These are phyloP conservation scores for Pedetes capensis DNA, from an alignment of 2,113 vertebrate species.

Conservation along the genomic window DNA sequence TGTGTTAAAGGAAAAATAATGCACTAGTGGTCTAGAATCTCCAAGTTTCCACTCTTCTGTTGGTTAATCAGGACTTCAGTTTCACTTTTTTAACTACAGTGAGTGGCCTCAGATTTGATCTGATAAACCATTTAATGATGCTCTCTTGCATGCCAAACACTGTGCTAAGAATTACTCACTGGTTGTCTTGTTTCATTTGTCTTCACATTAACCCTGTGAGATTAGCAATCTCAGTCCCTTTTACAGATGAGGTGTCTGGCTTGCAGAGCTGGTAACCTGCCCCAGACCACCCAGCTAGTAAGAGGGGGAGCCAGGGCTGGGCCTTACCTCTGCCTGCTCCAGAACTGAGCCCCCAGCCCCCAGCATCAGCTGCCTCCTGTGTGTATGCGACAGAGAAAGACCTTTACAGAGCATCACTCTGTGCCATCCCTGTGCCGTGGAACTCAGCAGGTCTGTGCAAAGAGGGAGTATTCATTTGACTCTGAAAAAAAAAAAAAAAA, in stretches of 20 bases:
- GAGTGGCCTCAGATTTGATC: neutral
- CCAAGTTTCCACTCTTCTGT: neutral
- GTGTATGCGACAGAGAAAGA: neutral
- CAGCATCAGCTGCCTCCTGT: neutral
- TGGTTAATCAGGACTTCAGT: neutral
- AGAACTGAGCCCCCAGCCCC: neutral
- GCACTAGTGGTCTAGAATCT: neutral
- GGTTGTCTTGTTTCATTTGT: neutral
- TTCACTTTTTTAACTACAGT: neutral
- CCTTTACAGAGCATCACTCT: neutral
- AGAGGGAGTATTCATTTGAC: neutral
- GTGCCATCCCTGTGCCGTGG: fast-evolving
- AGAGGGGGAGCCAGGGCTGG: neutral
- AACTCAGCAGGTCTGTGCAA: neutral
- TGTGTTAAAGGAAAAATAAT: neutral
- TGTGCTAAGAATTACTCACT: neutral
- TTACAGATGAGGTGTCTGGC: neutral
- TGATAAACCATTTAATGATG: neutral
- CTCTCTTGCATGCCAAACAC: neutral
- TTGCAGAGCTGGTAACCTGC: neutral
- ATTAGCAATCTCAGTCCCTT: neutral
- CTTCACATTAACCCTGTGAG: neutral
- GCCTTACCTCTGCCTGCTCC: neutral
- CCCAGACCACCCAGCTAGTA: neutral
- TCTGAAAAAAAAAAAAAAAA: neutral